Evolutionary conservation across 2,888 invertebrate species (phyloP).

Genomic region (Cephus pulcher): DNA sequence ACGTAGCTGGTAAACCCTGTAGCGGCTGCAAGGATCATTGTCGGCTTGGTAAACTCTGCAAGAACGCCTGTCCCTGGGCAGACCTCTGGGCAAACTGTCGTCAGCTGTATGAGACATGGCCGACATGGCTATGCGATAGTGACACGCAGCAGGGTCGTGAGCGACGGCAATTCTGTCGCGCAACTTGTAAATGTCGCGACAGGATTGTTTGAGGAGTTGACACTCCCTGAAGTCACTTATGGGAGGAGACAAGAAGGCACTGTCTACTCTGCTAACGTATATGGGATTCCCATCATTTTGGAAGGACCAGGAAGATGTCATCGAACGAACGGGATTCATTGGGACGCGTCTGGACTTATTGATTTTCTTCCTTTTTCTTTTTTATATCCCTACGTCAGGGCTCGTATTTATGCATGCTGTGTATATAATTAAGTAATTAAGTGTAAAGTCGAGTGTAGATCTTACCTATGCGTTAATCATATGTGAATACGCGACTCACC

Average conservation of each 20-base stretch:
- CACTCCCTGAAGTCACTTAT: conserved; percentile 25
- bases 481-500: neutral
- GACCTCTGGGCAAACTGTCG: conserved; percentile 81
- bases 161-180: conserved; percentile 73
- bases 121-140: conserved; percentile 73
- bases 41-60: conserved; percentile 75
- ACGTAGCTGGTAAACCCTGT: conserved; percentile 76
- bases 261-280: neutral
- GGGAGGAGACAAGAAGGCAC: neutral
- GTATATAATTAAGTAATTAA: neutral
- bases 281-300: neutral
- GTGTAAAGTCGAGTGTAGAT: neutral
- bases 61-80: conserved; percentile 76
- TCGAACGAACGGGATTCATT: neutral
- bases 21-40: conserved; percentile 75
- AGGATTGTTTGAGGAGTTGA: conserved; percentile 64
- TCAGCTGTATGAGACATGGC: conserved; percentile 72
- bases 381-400: neutral
- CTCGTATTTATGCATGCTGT: conserved; percentile 6
- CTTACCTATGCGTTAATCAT: neutral
- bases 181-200: conserved; percentile 78
- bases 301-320: neutral
- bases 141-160: conserved; percentile 70
- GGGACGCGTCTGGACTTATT: neutral
- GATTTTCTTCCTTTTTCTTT: neutral